phyloP scores from a whole-genome alignment of 2,797 vertebrate species.

The Allobates femoralis region DNA sequence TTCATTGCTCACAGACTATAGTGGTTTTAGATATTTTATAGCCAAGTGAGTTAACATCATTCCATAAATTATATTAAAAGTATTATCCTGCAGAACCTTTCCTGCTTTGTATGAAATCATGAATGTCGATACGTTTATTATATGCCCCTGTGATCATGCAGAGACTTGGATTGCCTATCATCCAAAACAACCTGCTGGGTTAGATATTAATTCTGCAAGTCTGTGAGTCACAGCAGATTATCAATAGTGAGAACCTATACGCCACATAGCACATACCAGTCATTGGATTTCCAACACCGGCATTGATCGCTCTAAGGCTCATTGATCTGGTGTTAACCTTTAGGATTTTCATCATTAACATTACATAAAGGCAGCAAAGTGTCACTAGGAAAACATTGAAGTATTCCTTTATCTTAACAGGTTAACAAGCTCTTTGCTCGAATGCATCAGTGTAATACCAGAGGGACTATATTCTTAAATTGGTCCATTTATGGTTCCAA shows the following conservation, averaged over 20 bases:
- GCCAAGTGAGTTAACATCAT: neutral
- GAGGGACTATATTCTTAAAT: neutral
- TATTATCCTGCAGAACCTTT: neutral
- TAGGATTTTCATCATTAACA: slow-evolving; percentile 40
- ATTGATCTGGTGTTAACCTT: slow-evolving; percentile 35
- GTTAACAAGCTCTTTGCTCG: neutral
- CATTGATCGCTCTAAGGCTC: slow-evolving; percentile 41
- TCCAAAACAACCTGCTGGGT: slow-evolving; percentile 2
- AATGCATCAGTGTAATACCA: neutral
- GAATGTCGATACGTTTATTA: neutral
- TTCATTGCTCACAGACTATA: slow-evolving; percentile 4
- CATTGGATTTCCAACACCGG: neutral
- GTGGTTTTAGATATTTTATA: neutral
- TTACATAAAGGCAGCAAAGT: neutral
- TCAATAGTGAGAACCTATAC: neutral
- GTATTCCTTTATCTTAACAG: neutral
- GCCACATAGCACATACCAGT: slow-evolving; percentile 16
- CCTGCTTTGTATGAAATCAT: neutral
- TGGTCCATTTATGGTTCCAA: neutral
- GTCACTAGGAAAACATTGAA: neutral
- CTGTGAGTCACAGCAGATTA: slow-evolving; percentile 27
- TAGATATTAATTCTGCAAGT: slow-evolving; percentile 19
- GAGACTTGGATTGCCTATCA: slow-evolving; percentile 31
- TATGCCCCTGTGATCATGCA: neutral
- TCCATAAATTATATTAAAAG: neutral